Evolutionary conservation across 2,113 vertebrate species (phyloP), one percentile per base, ranked within the genome.

Genomic region (Serilophus lunatus): DNA sequence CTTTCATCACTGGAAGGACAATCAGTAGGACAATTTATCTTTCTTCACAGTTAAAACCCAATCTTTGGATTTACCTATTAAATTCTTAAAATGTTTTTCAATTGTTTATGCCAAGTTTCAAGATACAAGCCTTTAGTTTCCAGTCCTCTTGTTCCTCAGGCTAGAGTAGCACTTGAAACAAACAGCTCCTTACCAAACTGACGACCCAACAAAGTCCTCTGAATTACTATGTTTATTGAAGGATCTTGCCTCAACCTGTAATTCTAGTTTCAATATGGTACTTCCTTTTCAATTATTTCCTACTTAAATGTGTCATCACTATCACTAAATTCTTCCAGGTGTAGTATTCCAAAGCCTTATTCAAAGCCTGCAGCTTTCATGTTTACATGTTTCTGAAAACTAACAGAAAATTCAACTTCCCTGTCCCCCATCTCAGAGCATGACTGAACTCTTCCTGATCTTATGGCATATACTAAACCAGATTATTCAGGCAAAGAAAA

Each of bases 271-370:
- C 63, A 92, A 57, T 75, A 77, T 4, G 2, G 40, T n/a, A 70
- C 29, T 89, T 92, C 66, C 63, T 85, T 89, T 86, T 64, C 91
- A 92, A 95, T 77, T 78, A 80, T 65, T 80, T 92, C 89, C 36
- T 91, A 92, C 49, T 76, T 87, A 87, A 40, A 92, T 54, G 28
- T 17, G 0, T 61, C 74, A 65, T 44, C 74, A 47, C 16, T 86
- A 65, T 65, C 85, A 77, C 57, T 72, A 85, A 95, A 95, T 81
- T 74, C 24, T 86, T 83, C 57, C 72, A 92, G 66, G 45, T 77
- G 66, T 36, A 59, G 12, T 51, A 77, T 26, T 18, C 42, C 70
- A 50, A 69, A 69, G 24, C 20, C 42, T 85, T 78, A 77, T 28
- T 40, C 36, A 50, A 72, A 75, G 87, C 35, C 54, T 69, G 60